Base-by-base conservation (phyloP, 35 echinoderm and acorn worm genomes). In the Ophioderma brevispina region DNA sequence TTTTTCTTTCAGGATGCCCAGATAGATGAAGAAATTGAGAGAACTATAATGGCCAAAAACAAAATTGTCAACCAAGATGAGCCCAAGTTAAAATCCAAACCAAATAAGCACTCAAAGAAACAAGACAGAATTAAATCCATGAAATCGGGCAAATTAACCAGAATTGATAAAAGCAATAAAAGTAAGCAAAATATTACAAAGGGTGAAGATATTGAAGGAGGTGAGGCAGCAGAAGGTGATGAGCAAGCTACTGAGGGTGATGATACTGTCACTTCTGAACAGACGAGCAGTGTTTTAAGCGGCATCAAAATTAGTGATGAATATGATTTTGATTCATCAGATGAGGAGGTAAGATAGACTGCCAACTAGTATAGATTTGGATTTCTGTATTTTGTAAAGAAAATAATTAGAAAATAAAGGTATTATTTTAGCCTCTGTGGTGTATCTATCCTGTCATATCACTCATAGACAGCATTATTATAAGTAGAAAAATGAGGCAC, bases 301-400 rank as follows among this genome's bases (percentile, higher is more conserved):
- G 31, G 5, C 21, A 64, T 34, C 52, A 85, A 86, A 32, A 35
- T 33, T 34, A 59, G 55, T 30, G 90, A 94, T 90, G 96, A 98
- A 89, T 98, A 98, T 92, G 92, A 98, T 36, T 94, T 89, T 87
- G 96, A 98, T 76, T 98, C 96, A n/a, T 98, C 96, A 18, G 96
- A 98, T 92, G 96, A 98, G 87, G 96, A 98, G 93, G 96, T 98
- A 87, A 59, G 0, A 52, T n/a, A n/a, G n/a, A n/a, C n/a, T n/a
- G n/a, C n/a, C n/a, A n/a, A n/a, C n/a, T n/a, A n/a, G n/a, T n/a
- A n/a, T n/a, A n/a, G n/a, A n/a, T n/a, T n/a, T n/a, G n/a, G n/a
- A n/a, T n/a, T n/a, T n/a, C n/a, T n/a, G n/a, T n/a, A n/a, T n/a
- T n/a, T n/a, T n/a, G n/a, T n/a, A n/a, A n/a, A n/a, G n/a, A n/a